phyloP scores from a whole-genome alignment of 2,113 vertebrate genomes.

The Phaethornis superciliosus region DNA sequence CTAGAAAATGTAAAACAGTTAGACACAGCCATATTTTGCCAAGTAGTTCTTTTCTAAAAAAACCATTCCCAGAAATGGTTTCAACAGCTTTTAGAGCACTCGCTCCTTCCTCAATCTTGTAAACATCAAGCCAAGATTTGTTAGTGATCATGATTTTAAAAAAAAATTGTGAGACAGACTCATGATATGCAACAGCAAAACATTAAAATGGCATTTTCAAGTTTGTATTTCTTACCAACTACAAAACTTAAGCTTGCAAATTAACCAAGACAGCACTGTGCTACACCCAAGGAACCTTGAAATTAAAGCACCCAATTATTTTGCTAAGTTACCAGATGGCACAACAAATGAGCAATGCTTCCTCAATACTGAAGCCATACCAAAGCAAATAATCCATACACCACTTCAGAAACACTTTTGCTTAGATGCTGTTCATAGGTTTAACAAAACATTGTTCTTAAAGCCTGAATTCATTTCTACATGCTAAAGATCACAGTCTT shows the following conservation, averaged over 20 bases:
- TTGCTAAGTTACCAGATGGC: neutral
- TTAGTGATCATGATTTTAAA: neutral
- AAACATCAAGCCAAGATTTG: neutral
- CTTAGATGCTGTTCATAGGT: neutral
- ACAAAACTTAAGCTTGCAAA: neutral
- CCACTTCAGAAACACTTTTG: neutral
- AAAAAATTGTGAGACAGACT: neutral
- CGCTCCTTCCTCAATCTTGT: neutral
- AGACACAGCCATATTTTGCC: neutral
- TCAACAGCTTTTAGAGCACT: neutral
- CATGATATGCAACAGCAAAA: neutral
- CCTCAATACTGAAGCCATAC: accelerated
- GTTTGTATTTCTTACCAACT: neutral
- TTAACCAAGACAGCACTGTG: accelerated
- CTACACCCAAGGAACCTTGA: neutral
- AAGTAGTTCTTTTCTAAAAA: neutral
- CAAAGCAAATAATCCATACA: neutral
- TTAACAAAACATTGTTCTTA: neutral
- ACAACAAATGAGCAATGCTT: accelerated
- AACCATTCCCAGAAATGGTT: neutral
- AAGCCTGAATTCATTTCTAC: constrained; percentile 26
- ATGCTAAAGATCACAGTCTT: neutral
- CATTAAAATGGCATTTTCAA: neutral
- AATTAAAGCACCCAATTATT: neutral
- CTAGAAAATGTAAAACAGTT: neutral